Percentiles rank a stretch among this genome's conserved stretches.
These are phyloP conservation scores for Lamellibrachia luymesi DNA, from an alignment of 1,140 invertebrate genomes.

Conservation along the genomic window DNA sequence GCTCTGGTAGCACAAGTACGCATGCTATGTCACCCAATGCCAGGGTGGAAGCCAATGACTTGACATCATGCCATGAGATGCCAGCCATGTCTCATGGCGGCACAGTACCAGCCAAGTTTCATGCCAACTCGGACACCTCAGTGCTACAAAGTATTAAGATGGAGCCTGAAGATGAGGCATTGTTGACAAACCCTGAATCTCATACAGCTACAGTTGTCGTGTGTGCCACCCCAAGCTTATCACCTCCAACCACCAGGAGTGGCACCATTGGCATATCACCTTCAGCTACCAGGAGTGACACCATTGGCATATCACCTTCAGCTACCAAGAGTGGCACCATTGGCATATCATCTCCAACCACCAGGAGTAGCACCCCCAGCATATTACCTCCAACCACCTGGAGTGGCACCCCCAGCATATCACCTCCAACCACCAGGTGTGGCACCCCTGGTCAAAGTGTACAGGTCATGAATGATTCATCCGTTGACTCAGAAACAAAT, in stretches of 20 bases:
- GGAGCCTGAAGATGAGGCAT: not conserved
- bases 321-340: not conserved
- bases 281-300: not conserved
- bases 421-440: not conserved
- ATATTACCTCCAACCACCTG: not conserved
- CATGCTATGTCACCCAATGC: not conserved
- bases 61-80: not conserved
- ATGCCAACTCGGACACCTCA: not conserved
- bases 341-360: not conserved
- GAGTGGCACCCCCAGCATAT: not conserved
- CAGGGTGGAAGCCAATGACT: not conserved
- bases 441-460: not conserved
- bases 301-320: not conserved
- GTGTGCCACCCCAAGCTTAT: not conserved
- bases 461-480: not conserved
- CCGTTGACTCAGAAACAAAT: not conserved
- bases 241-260: not conserved
- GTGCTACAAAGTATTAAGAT: not conserved
- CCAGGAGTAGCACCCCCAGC: not conserved
- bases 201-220: not conserved
- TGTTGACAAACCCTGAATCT: not conserved
- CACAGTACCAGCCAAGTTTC: not conserved
- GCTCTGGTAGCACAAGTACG: not conserved
- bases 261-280: not conserved
- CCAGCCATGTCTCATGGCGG: not conserved